Percentiles rank a stretch among this genome's conserved stretches.
These are phyloP conservation scores for Lipophrys pholis DNA, from an alignment of 2,113 vertebrate genomes.

Conservation along the genomic window DNA sequence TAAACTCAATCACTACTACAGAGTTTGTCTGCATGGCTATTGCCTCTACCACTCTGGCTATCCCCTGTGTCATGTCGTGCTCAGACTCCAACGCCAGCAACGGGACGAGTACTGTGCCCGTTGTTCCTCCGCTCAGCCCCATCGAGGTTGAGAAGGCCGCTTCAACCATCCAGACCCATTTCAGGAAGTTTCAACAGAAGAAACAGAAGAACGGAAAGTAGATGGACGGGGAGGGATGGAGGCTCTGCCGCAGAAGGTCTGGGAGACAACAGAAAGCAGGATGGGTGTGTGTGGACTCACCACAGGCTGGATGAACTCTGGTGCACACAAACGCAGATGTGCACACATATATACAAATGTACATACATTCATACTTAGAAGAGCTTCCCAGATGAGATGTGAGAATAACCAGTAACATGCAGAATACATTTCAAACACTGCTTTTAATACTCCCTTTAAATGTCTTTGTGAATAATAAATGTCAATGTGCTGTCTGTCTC, in stretches of 20 bases:
- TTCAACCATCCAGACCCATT: slow-evolving; percentile 88
- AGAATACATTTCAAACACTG: slow-evolving; percentile 12
- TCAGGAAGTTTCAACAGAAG: slow-evolving; percentile 88
- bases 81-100: slow-evolving; percentile 74
- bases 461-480: slow-evolving; percentile 29
- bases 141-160: slow-evolving; percentile 81
- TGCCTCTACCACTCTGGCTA: slow-evolving; percentile 60
- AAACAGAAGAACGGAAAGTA: slow-evolving; percentile 84
- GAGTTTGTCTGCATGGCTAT: slow-evolving; percentile 61
- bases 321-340: slow-evolving; percentile 21
- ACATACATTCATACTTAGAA: slow-evolving; percentile 22
- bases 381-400: slow-evolving; percentile 9
- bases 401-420: slow-evolving; percentile 8
- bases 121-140: slow-evolving; percentile 59
- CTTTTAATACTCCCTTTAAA: slow-evolving; percentile 25
- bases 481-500: slow-evolving; percentile 16
- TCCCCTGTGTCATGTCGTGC: slow-evolving; percentile 64
- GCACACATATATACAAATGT: slow-evolving; percentile 28
- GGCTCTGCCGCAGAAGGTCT: not conserved
- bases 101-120: slow-evolving; percentile 39
- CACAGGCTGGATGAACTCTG: slow-evolving; percentile 5
- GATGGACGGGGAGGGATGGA: not conserved
- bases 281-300: slow-evolving; percentile 10
- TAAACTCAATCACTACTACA: slow-evolving; percentile 54
- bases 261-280: slow-evolving; percentile 7